Conservation (phyloP, 2,113 vertebrate genomes). For the Colossoma macropomum region DNA sequence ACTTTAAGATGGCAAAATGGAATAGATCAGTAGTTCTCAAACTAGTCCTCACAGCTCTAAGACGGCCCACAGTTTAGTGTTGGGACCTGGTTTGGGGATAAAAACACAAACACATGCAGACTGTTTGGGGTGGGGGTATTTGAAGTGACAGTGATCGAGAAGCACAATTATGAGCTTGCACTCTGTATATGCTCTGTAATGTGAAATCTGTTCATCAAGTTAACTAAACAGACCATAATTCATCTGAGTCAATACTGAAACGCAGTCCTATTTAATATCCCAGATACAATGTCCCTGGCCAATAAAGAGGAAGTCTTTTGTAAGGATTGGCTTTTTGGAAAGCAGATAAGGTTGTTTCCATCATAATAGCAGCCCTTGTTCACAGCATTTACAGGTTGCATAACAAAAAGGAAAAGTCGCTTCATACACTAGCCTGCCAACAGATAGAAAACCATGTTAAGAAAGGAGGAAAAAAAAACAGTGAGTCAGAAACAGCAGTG, state of each 20-base stretch:
- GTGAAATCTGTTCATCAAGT: not conserved
- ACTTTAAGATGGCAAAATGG: not conserved
- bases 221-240: not conserved
- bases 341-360: not conserved
- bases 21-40: not conserved
- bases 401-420: not conserved
- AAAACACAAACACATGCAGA: too few relatives aligned
- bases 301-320: not conserved
- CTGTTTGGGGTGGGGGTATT: too few relatives aligned
- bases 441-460: not conserved
- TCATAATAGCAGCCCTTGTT: constrained; percentile 24
- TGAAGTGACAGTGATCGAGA: too few relatives aligned
- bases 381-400: constrained; percentile 2
- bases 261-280: not conserved
- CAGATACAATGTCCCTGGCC: not conserved
- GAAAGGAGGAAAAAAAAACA: not conserved
- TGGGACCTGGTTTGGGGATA: not conserved
- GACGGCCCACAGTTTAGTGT: too few relatives aligned
- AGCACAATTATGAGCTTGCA: not conserved
- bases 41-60: not conserved
- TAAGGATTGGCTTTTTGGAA: not conserved
- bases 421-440: not conserved
- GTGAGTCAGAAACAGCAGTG: not conserved
- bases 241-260: not conserved
- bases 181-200: not conserved